Base-by-base conservation (phyloP, 2,888 invertebrate genomes). In the Standfussiana lucernea region DNA sequence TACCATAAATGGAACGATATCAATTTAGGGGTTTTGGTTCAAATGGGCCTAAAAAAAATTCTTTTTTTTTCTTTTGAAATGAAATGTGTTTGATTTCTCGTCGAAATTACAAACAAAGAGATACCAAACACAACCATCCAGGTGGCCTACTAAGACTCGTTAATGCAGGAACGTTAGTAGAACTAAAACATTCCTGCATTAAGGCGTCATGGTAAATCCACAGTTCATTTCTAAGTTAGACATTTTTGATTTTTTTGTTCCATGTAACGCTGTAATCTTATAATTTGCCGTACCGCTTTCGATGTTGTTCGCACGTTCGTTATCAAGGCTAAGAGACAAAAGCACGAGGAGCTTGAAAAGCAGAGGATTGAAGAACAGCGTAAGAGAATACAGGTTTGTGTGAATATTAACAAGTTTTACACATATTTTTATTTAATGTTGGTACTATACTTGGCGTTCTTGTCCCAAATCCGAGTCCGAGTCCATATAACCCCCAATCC, bases 261-360 rank as follows among this genome's bases (percentile, higher is more conserved):
- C 96, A 96, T 96, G 95, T 95, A 89, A 91, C 93, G 95, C 94
- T 93, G 89, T 92, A 90, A 88, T 82, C 89, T 91, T 95, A 94
- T 95, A 92, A 95, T 95, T 96, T 95, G 95, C 94, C 94, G 94
- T 94, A 93, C 92, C 94, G 97, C 97, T 97, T 97, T 96, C 96
- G 96, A 95, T 97, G 95, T 96, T 96, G 94, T 95, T 92, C 93
- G 92, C 91, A 95, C 96, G 90, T 87, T 87, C 91, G 86, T 95
- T 91, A 85, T 91, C 93, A 97, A 98, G 98, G 98, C 98, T 94
- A 98, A 98, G 93, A 97, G 98, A 95, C 98, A 98, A 95, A 98
- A 98, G 83, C 98, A 98, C 93, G 98, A 99, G 96, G 98, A 98
- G 93, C 94, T 98, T 90, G 98, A 99, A 95, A 98, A 98, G 92